Base-by-base conservation (phyloP, 2,113 vertebrate genomes). In the Erinaceus europaeus region DNA sequence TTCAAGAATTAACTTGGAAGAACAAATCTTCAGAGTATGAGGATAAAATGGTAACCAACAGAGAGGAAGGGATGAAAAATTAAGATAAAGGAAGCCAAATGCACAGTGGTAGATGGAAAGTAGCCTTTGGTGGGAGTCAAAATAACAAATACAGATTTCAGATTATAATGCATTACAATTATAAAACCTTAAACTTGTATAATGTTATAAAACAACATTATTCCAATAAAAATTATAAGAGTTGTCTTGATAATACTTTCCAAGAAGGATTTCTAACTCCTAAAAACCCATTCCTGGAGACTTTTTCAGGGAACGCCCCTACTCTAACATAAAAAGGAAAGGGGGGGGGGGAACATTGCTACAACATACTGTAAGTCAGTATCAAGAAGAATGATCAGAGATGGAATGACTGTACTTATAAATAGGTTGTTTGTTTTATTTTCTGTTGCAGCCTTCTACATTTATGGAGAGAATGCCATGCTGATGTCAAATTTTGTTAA, bases 401-500 rank as follows among this genome's bases (percentile, higher is more conserved):
- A 74, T 42, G 4, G 42, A 89, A 78, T 68, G 46, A 48, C 44
- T 40, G 20, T 44, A 7, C 50, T 85, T 85, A 21, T 71, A 81
- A 79, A 72, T 18, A 82, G 71, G 34, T 20, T 14, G n/a, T n/a
- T 71, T 64, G 38, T 62, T 62, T 62, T 79, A 5, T 77, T 83
- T 80, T 89, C 67, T 61, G 57, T 42, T n/a, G 44, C 1, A 21
- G 83, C 71, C 77, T 50, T 89, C 74, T 32, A n/a, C 50, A n/a
- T 83, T 94, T 50, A 82, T 38, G 42, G 77, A 90, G 25, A 92
- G 68, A 87, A 92, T 88, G 71, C 71, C 90, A 75, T 21, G 36
- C 65, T 87, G 71, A 73, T 76, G 71, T 73, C 53, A 85, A 84
- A 62, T 83, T 92, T 90, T 89, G 42, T 86, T 82, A 90, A 93